A percentile compares a stretch with the other conserved stretches of the same genome.
These are phyloP conservation scores for Idaea biselata DNA, from an alignment of 2,888 invertebrate species.

Conservation along the genomic window DNA sequence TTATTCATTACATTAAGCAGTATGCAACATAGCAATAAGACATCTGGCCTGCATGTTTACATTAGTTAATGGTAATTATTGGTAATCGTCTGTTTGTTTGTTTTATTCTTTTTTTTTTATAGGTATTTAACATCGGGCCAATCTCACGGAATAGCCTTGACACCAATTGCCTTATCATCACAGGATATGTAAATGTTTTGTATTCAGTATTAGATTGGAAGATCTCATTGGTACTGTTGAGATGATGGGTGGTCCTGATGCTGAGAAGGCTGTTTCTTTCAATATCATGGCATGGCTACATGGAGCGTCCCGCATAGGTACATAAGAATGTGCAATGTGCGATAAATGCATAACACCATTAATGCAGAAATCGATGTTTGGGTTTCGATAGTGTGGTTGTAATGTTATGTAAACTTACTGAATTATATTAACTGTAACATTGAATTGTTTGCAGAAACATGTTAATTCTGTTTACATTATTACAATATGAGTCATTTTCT, in stretches of 20 bases:
- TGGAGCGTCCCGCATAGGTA: too few species aligned
- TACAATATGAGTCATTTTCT: not conserved
- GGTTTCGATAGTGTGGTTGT: not conserved
- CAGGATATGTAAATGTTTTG: not conserved
- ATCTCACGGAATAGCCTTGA: not conserved
- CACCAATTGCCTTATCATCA: not conserved
- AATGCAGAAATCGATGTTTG: not conserved
- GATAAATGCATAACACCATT: not conserved
- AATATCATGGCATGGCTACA: too few species aligned
- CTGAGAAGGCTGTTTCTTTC: too few species aligned
- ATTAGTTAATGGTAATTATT: not conserved
- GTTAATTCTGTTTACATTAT: not conserved
- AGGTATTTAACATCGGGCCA: not conserved
- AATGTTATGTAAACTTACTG: not conserved
- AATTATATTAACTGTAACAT: not conserved
- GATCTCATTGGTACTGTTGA: not conserved
- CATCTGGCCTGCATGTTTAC: slow-evolving; percentile 23
- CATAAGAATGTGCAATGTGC: too few species aligned
- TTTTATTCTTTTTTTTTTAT: not conserved
- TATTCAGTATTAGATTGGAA: not conserved
- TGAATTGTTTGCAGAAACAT: not conserved
- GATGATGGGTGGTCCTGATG: too few species aligned
- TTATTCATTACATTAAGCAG: slow-evolving; percentile 15
- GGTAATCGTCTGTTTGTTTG: not conserved
- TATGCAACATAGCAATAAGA: slow-evolving; percentile 10